Evolutionary conservation across 2,797 vertebrate genomes (phyloP).

Genomic region (Labeo calbasu): DNA sequence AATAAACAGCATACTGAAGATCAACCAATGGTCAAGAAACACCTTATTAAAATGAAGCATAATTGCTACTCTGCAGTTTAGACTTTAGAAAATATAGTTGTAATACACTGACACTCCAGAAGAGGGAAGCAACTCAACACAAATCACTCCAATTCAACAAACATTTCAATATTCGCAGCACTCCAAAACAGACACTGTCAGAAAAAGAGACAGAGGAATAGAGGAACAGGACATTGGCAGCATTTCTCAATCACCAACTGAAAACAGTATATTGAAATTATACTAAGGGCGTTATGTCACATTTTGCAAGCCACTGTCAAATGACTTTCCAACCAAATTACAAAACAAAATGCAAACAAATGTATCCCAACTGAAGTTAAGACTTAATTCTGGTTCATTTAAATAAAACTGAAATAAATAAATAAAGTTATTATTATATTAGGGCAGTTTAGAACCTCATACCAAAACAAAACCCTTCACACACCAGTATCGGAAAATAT

Average conservation of each 20-base stretch:
- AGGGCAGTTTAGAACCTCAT: not conserved
- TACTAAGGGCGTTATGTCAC: not conserved
- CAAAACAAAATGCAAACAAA: not conserved
- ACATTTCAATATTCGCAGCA: not conserved
- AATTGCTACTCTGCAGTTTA: not conserved
- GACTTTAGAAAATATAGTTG: not conserved
- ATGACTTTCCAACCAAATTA: not conserved
- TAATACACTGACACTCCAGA: constrained; percentile 63
- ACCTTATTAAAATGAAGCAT: not conserved
- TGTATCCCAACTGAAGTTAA: not conserved
- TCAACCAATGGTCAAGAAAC: not conserved
- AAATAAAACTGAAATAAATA: not conserved
- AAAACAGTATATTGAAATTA: not conserved
- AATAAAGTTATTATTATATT: not conserved
- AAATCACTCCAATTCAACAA: constrained; percentile 22
- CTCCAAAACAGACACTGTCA: not conserved
- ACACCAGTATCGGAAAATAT: no score
- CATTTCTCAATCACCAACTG: constrained; percentile 31
- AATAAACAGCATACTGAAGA: not conserved
- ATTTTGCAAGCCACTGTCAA: not conserved
- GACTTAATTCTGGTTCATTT: not conserved
- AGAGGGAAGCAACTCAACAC: constrained; percentile 71
- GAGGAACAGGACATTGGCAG: constrained; percentile 23
- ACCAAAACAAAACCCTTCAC: no score
- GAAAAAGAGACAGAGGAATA: not conserved